Percentiles rank a stretch among this genome's conserved stretches.
Conservation (phyloP, 2,888 invertebrate genomes). For the Itoplectis maculator region DNA sequence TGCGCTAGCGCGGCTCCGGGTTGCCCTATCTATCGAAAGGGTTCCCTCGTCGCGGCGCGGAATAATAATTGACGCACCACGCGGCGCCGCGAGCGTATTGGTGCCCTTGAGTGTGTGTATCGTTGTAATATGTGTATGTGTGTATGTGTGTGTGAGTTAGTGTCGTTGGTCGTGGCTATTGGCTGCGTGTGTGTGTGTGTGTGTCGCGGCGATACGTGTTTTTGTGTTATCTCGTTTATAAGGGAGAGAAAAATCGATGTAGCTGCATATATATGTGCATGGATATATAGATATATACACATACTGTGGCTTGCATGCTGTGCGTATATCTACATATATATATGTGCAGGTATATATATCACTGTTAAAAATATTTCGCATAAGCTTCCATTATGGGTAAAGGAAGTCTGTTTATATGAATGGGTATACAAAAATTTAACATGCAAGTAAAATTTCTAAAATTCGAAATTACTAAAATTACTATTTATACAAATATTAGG, state of each 20-base stretch:
- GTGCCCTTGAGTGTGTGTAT: neutral
- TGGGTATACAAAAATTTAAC: no score
- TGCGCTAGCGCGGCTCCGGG: constrained; percentile 35
- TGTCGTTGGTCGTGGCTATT: no score
- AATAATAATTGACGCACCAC: constrained; percentile 53
- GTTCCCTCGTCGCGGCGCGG: constrained; percentile 31
- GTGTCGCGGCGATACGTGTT: constrained; percentile 27
- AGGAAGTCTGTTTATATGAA: no score
- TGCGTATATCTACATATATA: neutral
- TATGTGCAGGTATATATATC: no score
- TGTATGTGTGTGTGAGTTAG: neutral
- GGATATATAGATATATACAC: neutral
- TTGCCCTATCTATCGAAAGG: constrained; percentile 56
- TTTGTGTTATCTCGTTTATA: constrained; percentile 58
- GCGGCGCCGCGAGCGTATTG: neutral
- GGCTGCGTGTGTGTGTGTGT: neutral
- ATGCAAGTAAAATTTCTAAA: no score
- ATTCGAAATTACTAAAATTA: no score
- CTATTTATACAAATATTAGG: no score
- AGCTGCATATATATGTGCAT: constrained; percentile 72
- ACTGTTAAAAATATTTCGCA: no score
- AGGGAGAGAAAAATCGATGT: constrained; percentile 82
- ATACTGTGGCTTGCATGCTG: neutral
- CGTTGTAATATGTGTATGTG: no score
- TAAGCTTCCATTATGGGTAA: no score